phyloP scores from a whole-genome alignment of 2,113 vertebrate genomes.

The Bungarus multicinctus region DNA sequence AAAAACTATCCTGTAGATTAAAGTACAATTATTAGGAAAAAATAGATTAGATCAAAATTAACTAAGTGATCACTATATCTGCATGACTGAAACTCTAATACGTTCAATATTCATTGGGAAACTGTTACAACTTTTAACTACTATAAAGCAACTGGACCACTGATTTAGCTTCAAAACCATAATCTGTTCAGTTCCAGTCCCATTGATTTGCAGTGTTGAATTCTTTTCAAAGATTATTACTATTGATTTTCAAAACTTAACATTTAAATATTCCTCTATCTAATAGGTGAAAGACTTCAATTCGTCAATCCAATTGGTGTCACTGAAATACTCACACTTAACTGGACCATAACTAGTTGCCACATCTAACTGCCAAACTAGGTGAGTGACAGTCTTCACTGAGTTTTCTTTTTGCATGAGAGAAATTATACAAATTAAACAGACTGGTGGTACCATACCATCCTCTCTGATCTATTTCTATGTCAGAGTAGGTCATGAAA shows the following conservation, averaged over 20 bases:
- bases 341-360: not conserved
- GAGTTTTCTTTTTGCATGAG: not conserved
- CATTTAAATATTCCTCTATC: not conserved
- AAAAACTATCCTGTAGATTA: not conserved
- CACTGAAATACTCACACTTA: not conserved
- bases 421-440: not conserved
- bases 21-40: not conserved
- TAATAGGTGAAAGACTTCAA: not conserved
- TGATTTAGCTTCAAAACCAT: not conserved
- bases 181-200: not conserved
- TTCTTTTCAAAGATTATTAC: not conserved
- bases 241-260: not conserved
- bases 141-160: not conserved
- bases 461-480: not conserved
- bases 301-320: not conserved
- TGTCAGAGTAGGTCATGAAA: not conserved
- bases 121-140: not conserved
- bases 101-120: not conserved
- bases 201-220: not conserved
- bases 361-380: not conserved
- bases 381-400: not conserved
- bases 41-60: not conserved
- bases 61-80: not conserved
- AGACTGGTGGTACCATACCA: not conserved
- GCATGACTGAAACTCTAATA: not conserved